These are phyloP conservation scores for Myoxocephalus aenaeus DNA, from an alignment of 2,797 vertebrate genomes.

Conservation along the genomic window DNA sequence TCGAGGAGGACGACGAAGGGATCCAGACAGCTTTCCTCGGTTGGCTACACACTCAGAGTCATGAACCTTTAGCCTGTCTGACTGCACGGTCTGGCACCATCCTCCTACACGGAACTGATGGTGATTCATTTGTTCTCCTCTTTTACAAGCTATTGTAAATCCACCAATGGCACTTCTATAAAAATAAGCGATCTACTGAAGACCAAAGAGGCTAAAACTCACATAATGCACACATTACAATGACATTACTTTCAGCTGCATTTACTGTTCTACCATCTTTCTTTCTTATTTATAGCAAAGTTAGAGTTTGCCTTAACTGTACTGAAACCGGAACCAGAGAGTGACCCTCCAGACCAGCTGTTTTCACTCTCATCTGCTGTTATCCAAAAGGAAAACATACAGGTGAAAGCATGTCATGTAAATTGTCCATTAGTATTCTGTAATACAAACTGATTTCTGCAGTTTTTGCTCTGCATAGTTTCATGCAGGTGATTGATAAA, in stretches of 20 bases:
- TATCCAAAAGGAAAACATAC: conserved; percentile 87
- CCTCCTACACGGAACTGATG: conserved; percentile 85
- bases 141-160: conserved; percentile 18
- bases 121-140: conserved; percentile 64
- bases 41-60: conserved; percentile 90
- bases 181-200: neutral
- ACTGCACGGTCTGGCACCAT: conserved; percentile 81
- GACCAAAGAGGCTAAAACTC: conserved; percentile 5
- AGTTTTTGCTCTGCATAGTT: neutral
- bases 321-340: conserved; percentile 78
- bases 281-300: conserved; percentile 78
- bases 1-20: conserved; percentile 81
- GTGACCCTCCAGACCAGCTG: conserved; percentile 83
- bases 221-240: neutral
- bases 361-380: conserved; percentile 87
- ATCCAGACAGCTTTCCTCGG: conserved; percentile 87
- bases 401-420: conserved; percentile 81
- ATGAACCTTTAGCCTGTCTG: conserved; percentile 87
- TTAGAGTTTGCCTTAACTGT: conserved; percentile 88
- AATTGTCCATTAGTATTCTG: neutral
- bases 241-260: neutral
- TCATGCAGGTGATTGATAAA: neutral
- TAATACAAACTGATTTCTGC: neutral
- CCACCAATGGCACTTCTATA: neutral
- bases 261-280: neutral